Evolutionary conservation across 2,888 invertebrate species (phyloP), one percentile per base, ranked within the genome.

Genomic region (Luperina nickerlii): DNA sequence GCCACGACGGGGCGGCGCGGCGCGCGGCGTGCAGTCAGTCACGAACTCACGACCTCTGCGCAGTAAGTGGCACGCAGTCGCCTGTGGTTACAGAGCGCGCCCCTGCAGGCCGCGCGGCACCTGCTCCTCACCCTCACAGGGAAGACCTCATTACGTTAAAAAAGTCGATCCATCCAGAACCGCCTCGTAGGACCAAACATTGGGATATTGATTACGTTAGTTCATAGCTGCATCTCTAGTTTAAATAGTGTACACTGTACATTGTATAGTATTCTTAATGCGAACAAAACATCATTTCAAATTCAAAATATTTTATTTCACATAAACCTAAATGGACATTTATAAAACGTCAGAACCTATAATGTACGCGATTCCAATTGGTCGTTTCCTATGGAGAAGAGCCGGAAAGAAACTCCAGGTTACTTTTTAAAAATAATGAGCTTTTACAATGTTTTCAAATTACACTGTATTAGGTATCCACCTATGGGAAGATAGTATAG

Each of bases 11-110:
- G n/a, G n/a, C n/a, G n/a, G n/a, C n/a, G n/a, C n/a, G n/a, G n/a
- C n/a, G 74, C 82, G 81, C 68, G 27, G 74, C 82, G 81, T 77
- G 82, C 32, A 32, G 48, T 27, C 48, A 45, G 77, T 78, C 81
- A 84, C 82, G 78, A 74, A n/a, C 54, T 24, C n/a, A 11, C 48
- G 72, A 45, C 20, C 20, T 62, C 42, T 54, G 42, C 63, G 54
- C 48, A 24, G 42, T 38, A 51, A 68, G 45, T 73, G 57, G 68
- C 62, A 51, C 57, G 65, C 66, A 32, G 24, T 20, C 42, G 62
- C 74, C 27, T 68, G 27, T 45, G 38, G 68, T 32, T 45, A 18
- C 54, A 74, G 27, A 38, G 42, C 9, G 45, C 38, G 11, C 11
- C n/a, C 20, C 32, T 45, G 18, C n/a, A 45, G 11, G 68, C 20